Evolutionary conservation across 2,888 invertebrate genomes (phyloP), one percentile per base, ranked within the genome.

Genomic region (Charanyca ferruginea): DNA sequence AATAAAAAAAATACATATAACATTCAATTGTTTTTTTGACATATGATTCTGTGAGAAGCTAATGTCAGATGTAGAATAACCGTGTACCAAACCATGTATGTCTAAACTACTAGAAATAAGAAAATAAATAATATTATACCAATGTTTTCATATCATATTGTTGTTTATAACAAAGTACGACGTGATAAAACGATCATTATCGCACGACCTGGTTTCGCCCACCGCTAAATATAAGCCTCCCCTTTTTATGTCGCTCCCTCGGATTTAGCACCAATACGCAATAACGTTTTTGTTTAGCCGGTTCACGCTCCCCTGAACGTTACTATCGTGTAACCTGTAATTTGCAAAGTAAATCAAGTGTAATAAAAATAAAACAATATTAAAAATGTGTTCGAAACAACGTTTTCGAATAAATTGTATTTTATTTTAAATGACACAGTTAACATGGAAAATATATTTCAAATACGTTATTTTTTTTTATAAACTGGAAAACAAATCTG

Each of bases 151-250:
- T 22, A 22, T n/a, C 38, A 59, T 48, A 63, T 51, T 51, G 22
- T 64, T 48, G 38, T 59, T 25, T 57, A 18, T 28, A 41, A 55
- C 51, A 45, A 42, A 68, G 35, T 22, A 23, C 9, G 42, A 44
- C 38, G 44, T 44, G 42, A 62, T 73, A 66, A 66, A 54, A 65
- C 45, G 61, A 61, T 66, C 66, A 62, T 66, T 58, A 74, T 74
- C 61, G 51, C 55, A 53, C 54, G 75, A 71, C 66, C 75, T 74
- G 66, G 57, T 65, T 74, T 62, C 54, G 51, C 20, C 44, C 63
- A 41, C 53, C 70, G 61, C 71, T 66, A 74, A 74, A 71, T 71
- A 66, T 74, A 71, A 66, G 60, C 58, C 44, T 62, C 71, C 66
- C 58, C 66, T 62, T 71, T 74, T 74, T 71, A 61, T 61, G 58